Evolutionary conservation across 1,140 invertebrate genomes (phyloP).

Genomic region (Brachystomella parvula): DNA sequence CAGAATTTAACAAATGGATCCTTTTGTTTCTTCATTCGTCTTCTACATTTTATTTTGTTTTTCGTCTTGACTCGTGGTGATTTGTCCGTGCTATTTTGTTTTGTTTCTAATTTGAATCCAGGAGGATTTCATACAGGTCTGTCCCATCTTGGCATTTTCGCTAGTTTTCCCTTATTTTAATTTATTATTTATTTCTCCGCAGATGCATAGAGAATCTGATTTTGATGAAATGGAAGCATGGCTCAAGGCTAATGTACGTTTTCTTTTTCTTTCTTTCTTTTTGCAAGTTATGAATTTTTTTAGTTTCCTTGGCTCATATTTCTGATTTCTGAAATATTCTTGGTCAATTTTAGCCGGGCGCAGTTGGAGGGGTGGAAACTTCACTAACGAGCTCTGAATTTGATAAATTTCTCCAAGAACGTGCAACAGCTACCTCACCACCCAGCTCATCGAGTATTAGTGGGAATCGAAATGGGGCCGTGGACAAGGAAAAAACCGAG

Average conservation of each 20-base stretch:
- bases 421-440: conserved; percentile 68
- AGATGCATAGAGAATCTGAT: conserved; percentile 73
- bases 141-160: conserved; percentile 15
- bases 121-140: conserved; percentile 34
- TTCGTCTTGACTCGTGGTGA: background rate
- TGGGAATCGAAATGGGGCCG: conserved; percentile 27
- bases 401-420: conserved; percentile 79
- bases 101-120: background rate
- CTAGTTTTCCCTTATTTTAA: conserved; percentile 1
- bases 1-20: background rate
- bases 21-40: conserved; percentile 1
- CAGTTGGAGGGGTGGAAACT: conserved; percentile 48
- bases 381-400: conserved; percentile 81
- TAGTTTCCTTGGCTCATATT: background rate
- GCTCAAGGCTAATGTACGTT: conserved; percentile 60
- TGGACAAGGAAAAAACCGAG: conserved; percentile 22
- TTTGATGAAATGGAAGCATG: conserved; percentile 91
- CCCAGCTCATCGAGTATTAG: too few relatives aligned
- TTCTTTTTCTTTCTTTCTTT: background rate
- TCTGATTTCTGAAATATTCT: background rate
- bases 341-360: conserved; percentile 23
- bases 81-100: background rate
- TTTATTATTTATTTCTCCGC: conserved; percentile 38
- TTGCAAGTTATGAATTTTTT: background rate
- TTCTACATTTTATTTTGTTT: background rate